These are phyloP conservation scores for Craseonycteris thonglongyai DNA, from an alignment of 2,113 vertebrate species.

Conservation along the genomic window DNA sequence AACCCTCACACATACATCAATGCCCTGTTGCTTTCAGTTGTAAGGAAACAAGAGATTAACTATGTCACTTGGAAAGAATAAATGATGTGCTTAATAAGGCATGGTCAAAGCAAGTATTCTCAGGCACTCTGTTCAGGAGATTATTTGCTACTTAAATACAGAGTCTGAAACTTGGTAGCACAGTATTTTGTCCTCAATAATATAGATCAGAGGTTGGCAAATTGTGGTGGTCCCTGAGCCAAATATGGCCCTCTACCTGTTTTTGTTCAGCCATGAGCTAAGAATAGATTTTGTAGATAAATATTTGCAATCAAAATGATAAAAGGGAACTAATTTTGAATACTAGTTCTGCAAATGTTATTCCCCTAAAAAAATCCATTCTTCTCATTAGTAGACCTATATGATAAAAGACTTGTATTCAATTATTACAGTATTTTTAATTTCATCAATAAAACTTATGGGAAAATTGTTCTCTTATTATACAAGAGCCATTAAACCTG, in stretches of 20 bases:
- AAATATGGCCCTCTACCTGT: not conserved
- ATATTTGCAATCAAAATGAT: conserved; percentile 19
- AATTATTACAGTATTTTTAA: conserved; percentile 7
- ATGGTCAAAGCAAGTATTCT: not conserved
- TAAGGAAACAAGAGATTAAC: conserved; percentile 32
- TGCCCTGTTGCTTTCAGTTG: not conserved
- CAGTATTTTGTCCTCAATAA: not conserved
- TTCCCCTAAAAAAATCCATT: not conserved
- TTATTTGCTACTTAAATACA: not conserved
- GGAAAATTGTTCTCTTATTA: not conserved
- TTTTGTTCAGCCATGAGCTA: not conserved
- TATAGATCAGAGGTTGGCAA: not conserved
- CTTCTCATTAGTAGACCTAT: not conserved
- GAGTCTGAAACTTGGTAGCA: not conserved
- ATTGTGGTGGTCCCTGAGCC: not conserved
- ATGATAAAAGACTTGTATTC: not conserved
- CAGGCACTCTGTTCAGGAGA: not conserved
- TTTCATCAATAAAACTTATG: conserved; percentile 1
- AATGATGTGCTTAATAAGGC: not conserved
- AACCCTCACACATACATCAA: not conserved
- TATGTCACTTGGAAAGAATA: not conserved
- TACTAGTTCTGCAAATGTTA: not conserved
- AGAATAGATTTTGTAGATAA: not conserved
- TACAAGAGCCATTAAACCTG: not conserved
- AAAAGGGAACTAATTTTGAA: not conserved